Conservation (phyloP, 2,888 invertebrate species). For the Macrophya alboannulata region DNA sequence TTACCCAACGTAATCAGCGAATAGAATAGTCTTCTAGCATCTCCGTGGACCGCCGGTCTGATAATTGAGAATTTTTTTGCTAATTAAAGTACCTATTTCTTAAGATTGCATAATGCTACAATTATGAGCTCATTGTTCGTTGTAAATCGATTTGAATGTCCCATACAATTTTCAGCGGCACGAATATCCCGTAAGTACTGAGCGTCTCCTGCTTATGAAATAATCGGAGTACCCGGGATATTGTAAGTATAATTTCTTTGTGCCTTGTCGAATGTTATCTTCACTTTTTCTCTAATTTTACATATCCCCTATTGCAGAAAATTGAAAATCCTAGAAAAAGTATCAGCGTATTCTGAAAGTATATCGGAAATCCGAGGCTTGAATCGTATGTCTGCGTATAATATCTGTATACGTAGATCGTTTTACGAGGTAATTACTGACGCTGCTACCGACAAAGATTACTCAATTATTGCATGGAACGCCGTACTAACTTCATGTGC, state of each 20-base stretch:
- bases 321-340: not conserved
- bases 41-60: not conserved
- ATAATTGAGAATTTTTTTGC: not conserved
- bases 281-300: not conserved
- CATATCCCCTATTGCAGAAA: not conserved
- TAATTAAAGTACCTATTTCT: not conserved
- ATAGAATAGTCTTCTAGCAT: not conserved
- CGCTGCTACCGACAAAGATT: conserved; percentile 34
- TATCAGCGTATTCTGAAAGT: not conserved
- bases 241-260: not conserved
- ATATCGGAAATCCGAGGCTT: not conserved
- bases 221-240: not conserved
- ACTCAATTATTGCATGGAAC: conserved; percentile 19
- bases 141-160: not conserved
- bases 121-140: not conserved
- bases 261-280: not conserved
- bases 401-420: conserved; percentile 10
- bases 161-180: not conserved
- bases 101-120: not conserved
- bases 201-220: not conserved
- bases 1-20: not conserved
- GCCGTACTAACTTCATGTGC: conserved; percentile 12
- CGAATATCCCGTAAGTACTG: not conserved
- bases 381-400: not conserved
- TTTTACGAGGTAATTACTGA: conserved; percentile 25